Conservation (phyloP, 2,113 vertebrate genomes). For the Ammospiza nelsoni region DNA sequence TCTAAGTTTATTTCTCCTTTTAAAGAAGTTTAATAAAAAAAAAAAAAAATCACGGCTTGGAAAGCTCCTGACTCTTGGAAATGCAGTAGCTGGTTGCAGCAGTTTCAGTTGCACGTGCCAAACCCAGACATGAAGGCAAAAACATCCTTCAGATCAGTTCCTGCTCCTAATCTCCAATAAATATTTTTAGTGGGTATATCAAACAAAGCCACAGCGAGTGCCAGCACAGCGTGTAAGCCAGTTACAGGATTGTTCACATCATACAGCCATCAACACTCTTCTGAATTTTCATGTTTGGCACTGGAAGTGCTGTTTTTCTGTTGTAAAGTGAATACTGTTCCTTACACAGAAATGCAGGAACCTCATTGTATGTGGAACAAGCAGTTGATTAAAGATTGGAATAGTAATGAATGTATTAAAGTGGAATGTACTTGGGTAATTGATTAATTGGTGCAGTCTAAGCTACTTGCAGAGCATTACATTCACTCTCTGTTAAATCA, state of each 20-base stretch:
- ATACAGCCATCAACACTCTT: not conserved
- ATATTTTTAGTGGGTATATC: not conserved
- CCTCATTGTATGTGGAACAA: not conserved
- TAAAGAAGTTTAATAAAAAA: too few relatives aligned
- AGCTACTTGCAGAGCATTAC: conserved; percentile 43
- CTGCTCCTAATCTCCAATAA: not conserved
- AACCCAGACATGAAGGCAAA: not conserved
- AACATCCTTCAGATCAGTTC: not conserved
- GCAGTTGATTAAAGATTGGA: conserved; percentile 49
- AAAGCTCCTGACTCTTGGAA: not conserved
- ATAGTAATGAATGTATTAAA: conserved; percentile 57
- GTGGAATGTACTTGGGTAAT: conserved; percentile 47
- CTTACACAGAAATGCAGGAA: not conserved
- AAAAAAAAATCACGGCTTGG: not conserved
- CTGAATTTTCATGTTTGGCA: not conserved
- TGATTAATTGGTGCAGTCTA: conserved; percentile 60
- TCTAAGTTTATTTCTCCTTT: not conserved
- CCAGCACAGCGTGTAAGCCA: not conserved
- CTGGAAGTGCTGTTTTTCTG: not conserved
- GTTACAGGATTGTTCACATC: not conserved
- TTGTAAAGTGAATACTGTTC: not conserved
- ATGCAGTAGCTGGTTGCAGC: not conserved
- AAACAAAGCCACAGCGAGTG: not conserved
- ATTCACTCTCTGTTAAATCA: conserved; percentile 39
- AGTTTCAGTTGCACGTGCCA: not conserved